These are phyloP conservation scores for Balearica regulorum DNA, from an alignment of 2,797 vertebrate species.

Conservation along the genomic window DNA sequence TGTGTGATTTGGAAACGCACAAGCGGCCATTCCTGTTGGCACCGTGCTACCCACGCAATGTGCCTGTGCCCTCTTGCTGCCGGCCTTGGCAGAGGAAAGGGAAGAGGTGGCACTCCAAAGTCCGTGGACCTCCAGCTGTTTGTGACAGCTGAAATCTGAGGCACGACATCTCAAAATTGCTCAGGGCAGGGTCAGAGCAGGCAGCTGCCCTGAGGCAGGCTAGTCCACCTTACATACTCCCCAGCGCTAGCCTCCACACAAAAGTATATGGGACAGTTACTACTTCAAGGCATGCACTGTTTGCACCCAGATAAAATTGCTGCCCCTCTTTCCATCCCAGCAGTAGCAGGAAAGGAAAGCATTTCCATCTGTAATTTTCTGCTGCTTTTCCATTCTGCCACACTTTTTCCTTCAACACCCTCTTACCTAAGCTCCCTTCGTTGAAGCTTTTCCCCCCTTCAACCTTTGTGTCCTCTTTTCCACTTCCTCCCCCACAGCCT, in stretches of 20 bases:
- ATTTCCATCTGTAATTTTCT: neutral
- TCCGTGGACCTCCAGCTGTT: neutral
- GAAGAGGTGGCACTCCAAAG: too few species aligned
- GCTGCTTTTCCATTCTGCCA: neutral
- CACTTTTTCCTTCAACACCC: neutral
- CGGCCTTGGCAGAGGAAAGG: rapidly evolving
- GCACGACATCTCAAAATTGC: neutral
- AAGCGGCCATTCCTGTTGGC: neutral
- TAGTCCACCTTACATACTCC: rapidly evolving
- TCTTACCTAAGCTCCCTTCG: neutral
- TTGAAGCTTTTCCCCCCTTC: neutral
- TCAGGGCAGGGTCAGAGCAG: neutral
- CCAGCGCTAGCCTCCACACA: neutral
- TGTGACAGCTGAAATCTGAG: rapidly evolving
- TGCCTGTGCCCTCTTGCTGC: neutral
- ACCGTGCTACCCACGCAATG: rapidly evolving
- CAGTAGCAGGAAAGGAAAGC: neutral
- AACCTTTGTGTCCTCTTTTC: neutral
- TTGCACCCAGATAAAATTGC: neutral
- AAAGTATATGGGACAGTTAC: rapidly evolving
- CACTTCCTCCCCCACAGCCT: neutral
- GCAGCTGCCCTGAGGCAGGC: neutral
- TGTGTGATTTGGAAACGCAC: rapidly evolving
- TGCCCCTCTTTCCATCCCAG: neutral
- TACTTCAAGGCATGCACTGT: neutral